Percentiles rank a stretch among this genome's conserved stretches.
phyloP scores from a whole-genome alignment of 2,797 vertebrate genomes.

The Melopsittacus undulatus region DNA sequence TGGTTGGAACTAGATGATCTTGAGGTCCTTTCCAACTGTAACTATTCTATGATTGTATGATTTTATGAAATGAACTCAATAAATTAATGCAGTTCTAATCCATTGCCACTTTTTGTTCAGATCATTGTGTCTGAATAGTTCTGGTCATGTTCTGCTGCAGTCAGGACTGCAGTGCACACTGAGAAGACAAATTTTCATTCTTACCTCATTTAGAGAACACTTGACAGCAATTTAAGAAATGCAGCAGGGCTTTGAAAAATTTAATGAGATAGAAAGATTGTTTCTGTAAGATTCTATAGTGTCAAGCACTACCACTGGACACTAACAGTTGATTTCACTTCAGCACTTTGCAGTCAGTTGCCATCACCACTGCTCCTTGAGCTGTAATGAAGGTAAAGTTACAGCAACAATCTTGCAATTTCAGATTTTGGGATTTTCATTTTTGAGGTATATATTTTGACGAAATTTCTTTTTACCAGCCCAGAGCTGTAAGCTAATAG shows the following conservation, averaged over 20 bases:
- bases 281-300: constrained; percentile 23
- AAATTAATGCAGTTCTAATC: not conserved
- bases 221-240: constrained; percentile 46
- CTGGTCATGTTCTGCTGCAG: not conserved
- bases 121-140: not conserved
- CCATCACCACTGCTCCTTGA: not conserved
- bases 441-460: constrained; percentile 19
- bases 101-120: not conserved
- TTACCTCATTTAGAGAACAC: constrained; percentile 2
- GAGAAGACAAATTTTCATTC: constrained; percentile 4
- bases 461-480: not conserved
- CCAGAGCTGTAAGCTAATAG: not conserved
- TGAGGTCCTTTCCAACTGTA: too few relatives aligned
- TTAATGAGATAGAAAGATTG: constrained; percentile 34
- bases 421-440: constrained; percentile 40
- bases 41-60: not conserved
- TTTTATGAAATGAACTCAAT: not conserved
- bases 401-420: constrained; percentile 7
- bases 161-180: not conserved
- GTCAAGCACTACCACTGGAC: not conserved
- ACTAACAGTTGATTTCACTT: constrained; percentile 6
- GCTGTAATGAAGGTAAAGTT: constrained; percentile 9
- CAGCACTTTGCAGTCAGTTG: not conserved
- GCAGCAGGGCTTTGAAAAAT: constrained; percentile 39
- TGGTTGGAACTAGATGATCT: too few relatives aligned